Conservation (phyloP, 2,888 invertebrate genomes). For the Ichneumoninae sp. region DNA sequence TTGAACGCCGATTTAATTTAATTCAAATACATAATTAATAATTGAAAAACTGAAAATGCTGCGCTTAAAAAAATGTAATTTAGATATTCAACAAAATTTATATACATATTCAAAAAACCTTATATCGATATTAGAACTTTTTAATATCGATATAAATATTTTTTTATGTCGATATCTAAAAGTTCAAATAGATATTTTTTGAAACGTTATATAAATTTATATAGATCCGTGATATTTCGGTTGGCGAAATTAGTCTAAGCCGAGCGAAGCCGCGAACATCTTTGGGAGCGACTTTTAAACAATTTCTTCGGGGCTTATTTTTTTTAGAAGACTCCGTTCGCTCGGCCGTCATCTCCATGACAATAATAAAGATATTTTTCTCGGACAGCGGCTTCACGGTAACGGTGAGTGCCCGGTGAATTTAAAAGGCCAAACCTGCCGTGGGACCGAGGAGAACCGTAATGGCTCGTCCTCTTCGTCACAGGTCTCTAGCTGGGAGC, state of each 20-base stretch:
- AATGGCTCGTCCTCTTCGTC: constrained; percentile 41
- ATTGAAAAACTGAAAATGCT: too few species aligned
- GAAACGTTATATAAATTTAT: neutral
- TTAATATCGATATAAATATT: too few species aligned
- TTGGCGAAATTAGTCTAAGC: neutral
- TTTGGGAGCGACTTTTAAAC: neutral
- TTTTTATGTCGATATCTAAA: too few species aligned
- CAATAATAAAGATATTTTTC: constrained; percentile 82
- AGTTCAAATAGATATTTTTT: too few species aligned
- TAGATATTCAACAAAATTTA: neutral
- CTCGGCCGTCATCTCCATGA: constrained; percentile 78
- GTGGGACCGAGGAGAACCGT: constrained; percentile 50
- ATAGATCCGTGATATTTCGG: neutral
- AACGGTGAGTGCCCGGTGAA: constrained; percentile 70
- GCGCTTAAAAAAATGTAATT: too few species aligned
- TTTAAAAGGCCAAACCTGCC: constrained; percentile 74
- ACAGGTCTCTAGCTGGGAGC: constrained; percentile 25
- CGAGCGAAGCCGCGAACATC: neutral
- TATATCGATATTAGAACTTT: too few species aligned
- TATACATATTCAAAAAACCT: too few species aligned
- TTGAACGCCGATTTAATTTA: too few species aligned
- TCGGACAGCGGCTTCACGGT: constrained; percentile 45
- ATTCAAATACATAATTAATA: too few species aligned
- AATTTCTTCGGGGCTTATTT: constrained; percentile 1
- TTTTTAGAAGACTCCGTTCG: neutral